Evolutionary conservation across 2,888 invertebrate genomes (phyloP).

Genomic region (Rotaria socialis): DNA sequence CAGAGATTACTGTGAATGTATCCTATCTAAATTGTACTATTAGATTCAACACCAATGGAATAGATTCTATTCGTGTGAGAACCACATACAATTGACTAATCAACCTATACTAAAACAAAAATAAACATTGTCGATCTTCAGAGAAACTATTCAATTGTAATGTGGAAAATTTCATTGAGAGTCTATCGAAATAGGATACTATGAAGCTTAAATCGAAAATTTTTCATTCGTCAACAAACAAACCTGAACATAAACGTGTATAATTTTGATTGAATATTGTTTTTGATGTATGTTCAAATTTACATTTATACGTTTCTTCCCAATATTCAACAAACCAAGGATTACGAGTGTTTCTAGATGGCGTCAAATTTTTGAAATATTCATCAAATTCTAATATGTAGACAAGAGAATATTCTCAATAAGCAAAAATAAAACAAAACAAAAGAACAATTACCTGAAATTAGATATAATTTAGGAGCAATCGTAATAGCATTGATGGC

Average conservation of each 20-base stretch:
- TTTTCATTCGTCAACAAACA: too few species aligned
- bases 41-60: too few species aligned
- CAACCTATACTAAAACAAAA: too few species aligned
- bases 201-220: too few species aligned
- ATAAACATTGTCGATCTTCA: too few species aligned
- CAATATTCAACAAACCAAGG: constrained; percentile 59
- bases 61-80: too few species aligned
- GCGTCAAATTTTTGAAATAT: constrained; percentile 55
- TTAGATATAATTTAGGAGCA: constrained; percentile 54
- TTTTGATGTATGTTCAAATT: constrained; percentile 46
- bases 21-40: too few species aligned
- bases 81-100: too few species aligned
- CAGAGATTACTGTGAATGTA: too few species aligned
- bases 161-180: too few species aligned
- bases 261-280: constrained; percentile 38
- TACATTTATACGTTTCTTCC: constrained; percentile 56
- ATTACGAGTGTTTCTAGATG: constrained; percentile 53
- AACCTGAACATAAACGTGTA: not conserved
- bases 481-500: constrained; percentile 58
- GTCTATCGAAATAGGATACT: too few species aligned
- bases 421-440: not conserved
- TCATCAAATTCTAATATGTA: constrained; percentile 53
- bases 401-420: not conserved
- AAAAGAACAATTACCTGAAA: constrained; percentile 50
- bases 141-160: too few species aligned